Percentiles rank a stretch among this genome's conserved stretches.
These are phyloP conservation scores for Poliocrania exsul DNA, from an alignment of 2,797 vertebrate genomes.

Conservation along the genomic window DNA sequence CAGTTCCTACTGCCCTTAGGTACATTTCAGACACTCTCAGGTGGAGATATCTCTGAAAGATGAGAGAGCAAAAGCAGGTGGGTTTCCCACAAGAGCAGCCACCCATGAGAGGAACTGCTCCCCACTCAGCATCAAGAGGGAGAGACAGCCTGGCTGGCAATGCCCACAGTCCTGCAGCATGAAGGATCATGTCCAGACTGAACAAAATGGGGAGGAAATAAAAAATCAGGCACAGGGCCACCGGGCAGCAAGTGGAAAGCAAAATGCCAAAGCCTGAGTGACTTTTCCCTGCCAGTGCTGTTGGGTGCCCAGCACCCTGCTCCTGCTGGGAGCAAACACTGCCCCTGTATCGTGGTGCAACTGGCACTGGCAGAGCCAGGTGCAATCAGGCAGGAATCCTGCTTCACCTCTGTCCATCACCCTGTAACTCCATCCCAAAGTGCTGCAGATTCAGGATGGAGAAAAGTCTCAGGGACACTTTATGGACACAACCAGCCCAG, in stretches of 20 bases:
- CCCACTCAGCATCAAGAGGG: neutral
- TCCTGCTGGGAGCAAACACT: neutral
- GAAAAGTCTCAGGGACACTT: neutral
- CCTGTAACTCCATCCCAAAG: neutral
- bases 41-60: neutral
- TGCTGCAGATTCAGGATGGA: neutral
- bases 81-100: neutral
- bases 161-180: neutral
- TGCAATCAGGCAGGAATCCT: rapidly evolving
- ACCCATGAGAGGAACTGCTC: neutral
- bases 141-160: neutral
- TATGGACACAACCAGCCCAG: neutral
- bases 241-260: neutral
- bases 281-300: neutral
- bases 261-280: neutral
- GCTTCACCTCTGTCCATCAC: neutral
- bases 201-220: neutral
- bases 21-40: neutral
- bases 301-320: neutral
- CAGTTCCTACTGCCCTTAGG: neutral
- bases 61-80: neutral
- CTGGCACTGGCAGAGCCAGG: neutral
- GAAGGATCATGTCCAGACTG: neutral
- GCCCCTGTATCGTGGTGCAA: neutral
- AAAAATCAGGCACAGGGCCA: neutral